Evolutionary conservation across 1,140 invertebrate genomes (phyloP).

Genomic region (Ceratosolen fusciceps): DNA sequence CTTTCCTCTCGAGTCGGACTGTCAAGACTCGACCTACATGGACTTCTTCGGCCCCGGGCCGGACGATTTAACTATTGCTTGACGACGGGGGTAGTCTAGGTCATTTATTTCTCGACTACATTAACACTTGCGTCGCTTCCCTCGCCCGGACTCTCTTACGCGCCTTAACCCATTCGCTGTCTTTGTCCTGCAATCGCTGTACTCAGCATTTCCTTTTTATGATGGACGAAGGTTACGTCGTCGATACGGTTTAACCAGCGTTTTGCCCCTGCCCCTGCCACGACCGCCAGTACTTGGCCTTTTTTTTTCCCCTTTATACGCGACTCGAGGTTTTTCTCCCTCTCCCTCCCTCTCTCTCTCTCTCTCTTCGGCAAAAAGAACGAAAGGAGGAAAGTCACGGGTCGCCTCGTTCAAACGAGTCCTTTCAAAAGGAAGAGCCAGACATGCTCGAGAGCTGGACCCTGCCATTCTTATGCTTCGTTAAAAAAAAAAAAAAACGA

Average conservation of each 20-base stretch:
- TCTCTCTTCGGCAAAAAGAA: background rate
- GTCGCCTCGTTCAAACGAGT: conserved; percentile 2
- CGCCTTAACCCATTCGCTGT: background rate
- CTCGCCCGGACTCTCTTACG: background rate
- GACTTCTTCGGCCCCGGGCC: no score
- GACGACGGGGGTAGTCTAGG: background rate
- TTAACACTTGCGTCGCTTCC: conserved; percentile 33
- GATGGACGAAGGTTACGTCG: no score
- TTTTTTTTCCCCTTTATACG: conserved; percentile 13
- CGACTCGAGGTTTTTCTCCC: no score
- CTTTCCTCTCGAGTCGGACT: background rate
- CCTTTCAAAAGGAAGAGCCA: conserved; percentile 18
- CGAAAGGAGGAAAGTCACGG: background rate
- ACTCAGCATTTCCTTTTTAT: conserved; percentile 31
- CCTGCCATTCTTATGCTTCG: background rate
- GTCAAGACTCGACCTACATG: conserved; percentile 7
- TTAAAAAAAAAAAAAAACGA: background rate
- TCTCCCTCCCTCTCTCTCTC: background rate
- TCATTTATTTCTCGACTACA: conserved; percentile 27
- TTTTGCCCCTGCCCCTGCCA: background rate
- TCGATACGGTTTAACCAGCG: background rate
- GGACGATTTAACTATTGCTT: background rate
- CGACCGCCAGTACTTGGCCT: background rate
- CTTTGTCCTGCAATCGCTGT: conserved; percentile 7
- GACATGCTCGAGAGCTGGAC: conserved; percentile 16